phyloP scores from a whole-genome alignment of 2,797 vertebrate genomes.

The Spinibarbus caldwelli region DNA sequence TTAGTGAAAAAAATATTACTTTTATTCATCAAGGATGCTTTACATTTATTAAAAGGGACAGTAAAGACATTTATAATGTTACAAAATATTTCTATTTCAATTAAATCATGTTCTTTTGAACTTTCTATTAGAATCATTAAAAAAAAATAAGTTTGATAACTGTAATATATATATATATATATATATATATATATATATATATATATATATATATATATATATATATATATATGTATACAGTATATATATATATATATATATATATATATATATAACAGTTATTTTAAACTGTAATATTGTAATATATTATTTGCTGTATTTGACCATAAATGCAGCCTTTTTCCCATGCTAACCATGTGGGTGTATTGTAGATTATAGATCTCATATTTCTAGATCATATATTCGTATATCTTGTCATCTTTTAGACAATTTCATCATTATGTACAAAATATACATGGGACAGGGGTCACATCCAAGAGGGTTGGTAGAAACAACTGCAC shows the following conservation, averaged over 20 bases:
- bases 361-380: neutral
- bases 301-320: neutral
- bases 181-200: neutral
- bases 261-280: neutral
- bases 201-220: too few relatives aligned
- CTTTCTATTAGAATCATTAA: neutral
- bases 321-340: neutral
- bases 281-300: neutral
- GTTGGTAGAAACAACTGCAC: neutral
- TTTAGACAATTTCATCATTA: neutral
- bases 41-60: neutral
- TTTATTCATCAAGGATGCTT: neutral
- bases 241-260: too few relatives aligned
- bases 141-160: neutral
- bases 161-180: too few relatives aligned
- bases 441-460: neutral
- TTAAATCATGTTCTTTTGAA: neutral
- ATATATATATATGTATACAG: too few relatives aligned
- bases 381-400: neutral
- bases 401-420: neutral
- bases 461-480: neutral
- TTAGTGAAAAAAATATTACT: neutral
- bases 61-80: neutral
- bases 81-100: neutral
- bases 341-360: neutral